phyloP scores from a whole-genome alignment of 2,797 vertebrate genomes.

The Scyliorhinus canicula region DNA sequence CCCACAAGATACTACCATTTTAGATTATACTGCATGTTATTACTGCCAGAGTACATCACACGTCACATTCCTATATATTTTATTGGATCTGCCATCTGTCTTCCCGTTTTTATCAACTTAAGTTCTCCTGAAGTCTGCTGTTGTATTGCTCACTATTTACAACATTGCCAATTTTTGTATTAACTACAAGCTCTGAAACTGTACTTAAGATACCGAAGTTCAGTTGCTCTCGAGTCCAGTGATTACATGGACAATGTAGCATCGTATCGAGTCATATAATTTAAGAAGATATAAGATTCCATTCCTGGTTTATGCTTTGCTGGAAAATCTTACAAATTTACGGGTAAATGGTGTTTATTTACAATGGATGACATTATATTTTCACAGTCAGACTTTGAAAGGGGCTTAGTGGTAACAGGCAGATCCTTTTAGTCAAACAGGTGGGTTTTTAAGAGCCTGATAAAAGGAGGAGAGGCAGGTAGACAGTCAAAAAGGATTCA shows the following conservation, averaged over 20 bases:
- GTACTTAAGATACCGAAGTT: neutral
- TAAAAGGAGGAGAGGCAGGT: neutral
- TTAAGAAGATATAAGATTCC: neutral
- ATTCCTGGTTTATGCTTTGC: neutral
- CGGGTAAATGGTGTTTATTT: neutral
- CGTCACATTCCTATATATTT: too few relatives aligned
- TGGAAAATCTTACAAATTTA: neutral
- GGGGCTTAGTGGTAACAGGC: neutral
- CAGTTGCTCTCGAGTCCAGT: neutral
- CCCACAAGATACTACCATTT: too few relatives aligned
- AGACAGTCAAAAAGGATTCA: neutral
- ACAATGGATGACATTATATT: neutral
- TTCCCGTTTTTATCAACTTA: too few relatives aligned
- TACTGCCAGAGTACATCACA: too few relatives aligned
- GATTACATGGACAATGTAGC: neutral
- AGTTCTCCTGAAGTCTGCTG: too few relatives aligned
- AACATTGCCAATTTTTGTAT: too few relatives aligned
- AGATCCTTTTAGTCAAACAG: neutral
- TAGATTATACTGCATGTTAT: too few relatives aligned
- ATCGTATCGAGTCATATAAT: neutral
- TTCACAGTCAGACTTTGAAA: too few relatives aligned
- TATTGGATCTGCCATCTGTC: too few relatives aligned
- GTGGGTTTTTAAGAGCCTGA: neutral
- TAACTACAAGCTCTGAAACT: too few relatives aligned
- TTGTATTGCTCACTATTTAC: too few relatives aligned